A percentile compares a stretch with the other conserved stretches of the same genome.
phyloP scores from a whole-genome alignment of 2,113 vertebrate genomes.

The Hiodon alosoides region DNA sequence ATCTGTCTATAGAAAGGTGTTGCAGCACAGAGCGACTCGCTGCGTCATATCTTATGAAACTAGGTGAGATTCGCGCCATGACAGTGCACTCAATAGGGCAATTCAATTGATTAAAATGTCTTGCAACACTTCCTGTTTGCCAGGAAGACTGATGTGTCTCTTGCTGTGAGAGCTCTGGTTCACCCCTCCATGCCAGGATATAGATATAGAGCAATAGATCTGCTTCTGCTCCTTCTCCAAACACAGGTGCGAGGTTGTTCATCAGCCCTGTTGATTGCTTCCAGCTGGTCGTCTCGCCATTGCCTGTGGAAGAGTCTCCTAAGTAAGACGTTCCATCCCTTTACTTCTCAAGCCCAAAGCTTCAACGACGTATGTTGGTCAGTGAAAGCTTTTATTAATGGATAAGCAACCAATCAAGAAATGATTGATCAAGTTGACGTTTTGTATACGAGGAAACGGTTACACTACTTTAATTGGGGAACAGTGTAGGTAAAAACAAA shows the following conservation, averaged over 20 bases:
- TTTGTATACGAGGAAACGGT: too few relatives aligned
- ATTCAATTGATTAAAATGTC: slow-evolving; percentile 11
- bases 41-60: background rate
- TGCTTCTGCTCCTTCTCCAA: background rate
- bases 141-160: background rate
- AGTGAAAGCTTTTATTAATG: too few relatives aligned
- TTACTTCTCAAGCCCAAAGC: background rate
- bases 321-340: background rate
- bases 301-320: background rate
- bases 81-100: background rate
- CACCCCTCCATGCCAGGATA: background rate
- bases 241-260: background rate
- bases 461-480: too few relatives aligned
- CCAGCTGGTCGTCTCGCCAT: slow-evolving; percentile 9
- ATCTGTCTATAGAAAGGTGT: background rate
- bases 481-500: too few relatives aligned
- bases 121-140: background rate
- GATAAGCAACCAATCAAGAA: too few relatives aligned
- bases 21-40: background rate
- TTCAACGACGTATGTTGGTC: too few relatives aligned
- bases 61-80: background rate
- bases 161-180: background rate
- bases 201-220: too few relatives aligned
- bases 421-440: too few relatives aligned
- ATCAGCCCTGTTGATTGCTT: background rate